Evolutionary conservation across 2,113 vertebrate species (phyloP).

Genomic region (Eudyptes chrysolophus): DNA sequence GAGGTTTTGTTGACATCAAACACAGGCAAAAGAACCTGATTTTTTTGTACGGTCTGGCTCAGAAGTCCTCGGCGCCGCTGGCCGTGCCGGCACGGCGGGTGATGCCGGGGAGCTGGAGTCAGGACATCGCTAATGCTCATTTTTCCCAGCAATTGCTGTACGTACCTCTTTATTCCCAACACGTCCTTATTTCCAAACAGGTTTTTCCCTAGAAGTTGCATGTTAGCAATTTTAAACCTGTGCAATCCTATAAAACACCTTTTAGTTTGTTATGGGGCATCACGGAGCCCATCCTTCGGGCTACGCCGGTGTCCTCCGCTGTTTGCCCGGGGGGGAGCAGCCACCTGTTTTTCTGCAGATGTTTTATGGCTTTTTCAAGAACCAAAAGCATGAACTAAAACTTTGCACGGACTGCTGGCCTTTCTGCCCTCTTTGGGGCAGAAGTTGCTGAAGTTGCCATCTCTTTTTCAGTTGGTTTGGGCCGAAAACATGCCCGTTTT

Average conservation of each 20-base stretch:
- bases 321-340: background rate
- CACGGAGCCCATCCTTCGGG: background rate
- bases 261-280: background rate
- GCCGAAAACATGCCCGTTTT: background rate
- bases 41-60: accelerated
- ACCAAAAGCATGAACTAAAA: background rate
- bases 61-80: accelerated
- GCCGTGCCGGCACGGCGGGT: accelerated
- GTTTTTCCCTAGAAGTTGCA: background rate
- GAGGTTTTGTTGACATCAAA: background rate
- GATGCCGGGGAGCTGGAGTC: background rate
- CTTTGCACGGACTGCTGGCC: accelerated
- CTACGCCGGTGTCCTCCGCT: accelerated
- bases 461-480: background rate
- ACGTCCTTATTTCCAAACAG: background rate
- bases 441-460: too few species aligned
- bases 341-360: background rate
- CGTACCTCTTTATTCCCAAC: background rate
- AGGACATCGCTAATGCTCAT: background rate
- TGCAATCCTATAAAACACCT: background rate
- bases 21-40: background rate
- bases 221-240: background rate
- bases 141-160: background rate
- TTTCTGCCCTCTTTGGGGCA: background rate
- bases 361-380: background rate